Base-by-base conservation (phyloP, 2,113 vertebrate genomes). In the Galemys pyrenaicus region DNA sequence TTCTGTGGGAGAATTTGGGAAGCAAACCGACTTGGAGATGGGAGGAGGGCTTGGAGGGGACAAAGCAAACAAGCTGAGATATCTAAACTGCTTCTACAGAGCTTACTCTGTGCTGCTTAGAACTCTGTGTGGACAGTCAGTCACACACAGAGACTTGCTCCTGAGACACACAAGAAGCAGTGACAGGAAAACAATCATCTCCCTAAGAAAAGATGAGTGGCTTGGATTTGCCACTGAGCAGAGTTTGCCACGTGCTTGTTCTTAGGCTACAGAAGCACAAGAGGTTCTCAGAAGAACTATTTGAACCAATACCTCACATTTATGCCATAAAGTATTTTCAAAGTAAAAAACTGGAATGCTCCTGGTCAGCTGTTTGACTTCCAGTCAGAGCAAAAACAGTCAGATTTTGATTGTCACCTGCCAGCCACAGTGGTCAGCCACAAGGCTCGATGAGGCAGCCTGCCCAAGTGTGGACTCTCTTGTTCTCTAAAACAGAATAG, bases 11-110 rank as follows among this genome's bases (percentile, higher is more conserved):
- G 30, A 10, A 11, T n/a, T 44, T 17, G 26, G 46, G 35, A 41
- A 46, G 49, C 16, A 37, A 19, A 5, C 0, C 1, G 74, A 24
- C 49, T 46, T 30, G 22, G 20, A 35, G 22, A 6, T 0, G n/a
- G 19, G 17, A 3, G 4, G 26, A 1, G 30, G 6, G 5, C 0
- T 20, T 22, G 1, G 24, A 2, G 16, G 4, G 3, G 6, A 44
- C 17, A 15, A 30, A 46, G 24, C 28, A 0, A 7, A 28, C 16
- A 1, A 0, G 28, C 17, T 9, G 46, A 41, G 4, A n/a, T 30
- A 19, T n/a, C 28, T 4, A 28, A 22, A 46, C 22, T 0, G 1
- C 0, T 2, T 37, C 28, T 28, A 32, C 5, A 20, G 17, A 54
- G 9, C 30, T 30, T 10, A 26, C 20, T 2, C 7, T 6, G 11